Evolutionary conservation across 2,888 invertebrate species (phyloP), one percentile per base, ranked within the genome.

Genomic region (Corythucha ciliata): DNA sequence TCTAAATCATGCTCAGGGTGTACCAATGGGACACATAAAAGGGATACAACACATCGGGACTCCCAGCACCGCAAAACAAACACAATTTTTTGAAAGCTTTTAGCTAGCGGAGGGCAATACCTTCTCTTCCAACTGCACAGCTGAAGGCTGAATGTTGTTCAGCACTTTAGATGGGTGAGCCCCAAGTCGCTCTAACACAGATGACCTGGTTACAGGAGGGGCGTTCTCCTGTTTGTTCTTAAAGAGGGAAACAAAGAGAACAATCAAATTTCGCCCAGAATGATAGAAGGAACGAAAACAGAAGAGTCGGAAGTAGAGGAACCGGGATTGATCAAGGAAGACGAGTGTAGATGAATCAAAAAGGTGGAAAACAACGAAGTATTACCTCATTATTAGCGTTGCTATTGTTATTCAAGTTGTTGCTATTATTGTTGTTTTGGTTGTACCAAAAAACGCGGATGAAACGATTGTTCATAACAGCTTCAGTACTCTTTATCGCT

Each of bases 371-470:
- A 14, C 7, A n/a, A 36, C 16, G 8, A 36, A 14, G 14, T 26
- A 14, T 47, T 32, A 55, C 55, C 53, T 54, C 56, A 47, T 56
- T 56, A 21, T 52, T 52, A n/a, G 47, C 44, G 26, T 29, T 50
- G 44, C 44, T 54, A 50, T 63, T 66, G 22, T 29, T 50, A 29
- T 54, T 48, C n/a, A 63, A 70, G 46, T 72, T 75, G 59, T 81
- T 84, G 66, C n/a, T n/a, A 50, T 63, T 66, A 22, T 29, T 50
- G 27, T 54, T 48, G 16, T 63, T 70, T 45, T 72, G 75, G 59
- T 81, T 84, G 66, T 96, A 91, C 94, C 94, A 97, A 72, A 94
- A 96, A 1, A 97, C 87, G 66, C 92, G 91, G 64, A 98, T 96
- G 66, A 98, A 98, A 40, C 98, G 76, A 69, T 98, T 98, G 69